Evolutionary conservation across 2,113 vertebrate species (phyloP).

Genomic region (Phasianus colchicus): DNA sequence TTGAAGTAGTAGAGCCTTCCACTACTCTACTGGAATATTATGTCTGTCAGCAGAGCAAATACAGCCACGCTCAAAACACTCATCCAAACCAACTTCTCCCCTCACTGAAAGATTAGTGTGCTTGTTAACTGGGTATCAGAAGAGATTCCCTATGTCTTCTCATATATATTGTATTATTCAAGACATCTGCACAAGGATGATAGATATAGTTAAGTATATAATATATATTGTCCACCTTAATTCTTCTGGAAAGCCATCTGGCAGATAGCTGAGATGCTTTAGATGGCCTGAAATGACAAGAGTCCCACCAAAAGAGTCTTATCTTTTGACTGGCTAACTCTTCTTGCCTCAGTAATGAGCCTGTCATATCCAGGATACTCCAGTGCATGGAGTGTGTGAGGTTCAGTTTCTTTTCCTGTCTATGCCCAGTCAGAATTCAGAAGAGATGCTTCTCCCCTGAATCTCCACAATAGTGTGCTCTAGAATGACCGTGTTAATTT

Average conservation of each 20-base stretch:
- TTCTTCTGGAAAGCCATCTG: not conserved
- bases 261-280: not conserved
- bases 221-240: not conserved
- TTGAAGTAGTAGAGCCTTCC: not conserved
- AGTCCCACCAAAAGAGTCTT: fast-evolving
- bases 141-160: not conserved
- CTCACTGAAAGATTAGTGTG: not conserved
- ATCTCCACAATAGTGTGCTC: fast-evolving
- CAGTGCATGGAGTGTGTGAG: not conserved
- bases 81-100: not conserved
- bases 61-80: not conserved
- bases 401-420: not conserved
- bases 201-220: not conserved
- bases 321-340: fast-evolving
- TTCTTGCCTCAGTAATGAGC: not conserved
- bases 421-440: not conserved
- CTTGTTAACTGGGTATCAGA: not conserved
- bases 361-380: not conserved
- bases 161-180: not conserved
- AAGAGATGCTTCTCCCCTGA: not conserved
- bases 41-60: not conserved
- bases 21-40: not conserved
- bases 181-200: not conserved
- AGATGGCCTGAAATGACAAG: not conserved
- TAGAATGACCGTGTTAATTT: not conserved